Evolutionary conservation across 2,113 vertebrate species (phyloP).

Genomic region (Bettongia penicillata): DNA sequence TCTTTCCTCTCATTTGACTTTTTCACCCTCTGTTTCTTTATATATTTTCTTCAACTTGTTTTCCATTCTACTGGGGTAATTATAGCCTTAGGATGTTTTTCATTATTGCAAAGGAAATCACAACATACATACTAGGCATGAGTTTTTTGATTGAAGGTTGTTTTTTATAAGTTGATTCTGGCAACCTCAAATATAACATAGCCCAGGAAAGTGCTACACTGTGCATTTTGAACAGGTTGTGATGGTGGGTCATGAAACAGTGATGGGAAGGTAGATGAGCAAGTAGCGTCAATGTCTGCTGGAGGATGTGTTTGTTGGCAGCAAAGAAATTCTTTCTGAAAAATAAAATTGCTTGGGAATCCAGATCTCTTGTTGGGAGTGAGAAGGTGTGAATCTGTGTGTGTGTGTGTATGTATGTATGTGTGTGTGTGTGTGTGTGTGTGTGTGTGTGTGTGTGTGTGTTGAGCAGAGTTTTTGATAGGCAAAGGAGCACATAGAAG

Average conservation of each 20-base stretch:
- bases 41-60: not conserved
- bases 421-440: no score
- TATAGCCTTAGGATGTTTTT: not conserved
- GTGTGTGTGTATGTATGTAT: not conserved
- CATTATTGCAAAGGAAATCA: conserved; percentile 2
- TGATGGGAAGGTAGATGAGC: not conserved
- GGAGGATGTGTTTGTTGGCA: conserved; percentile 30
- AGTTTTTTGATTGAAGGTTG: not conserved
- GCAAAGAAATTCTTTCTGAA: conserved; percentile 24
- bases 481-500: not conserved
- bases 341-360: conserved; percentile 17
- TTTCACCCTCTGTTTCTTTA: not conserved
- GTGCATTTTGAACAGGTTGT: not conserved
- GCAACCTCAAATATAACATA: not conserved
- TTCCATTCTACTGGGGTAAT: not conserved
- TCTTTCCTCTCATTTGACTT: not conserved
- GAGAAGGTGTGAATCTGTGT: not conserved
- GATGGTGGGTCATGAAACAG: not conserved
- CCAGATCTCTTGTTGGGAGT: not conserved
- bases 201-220: not conserved
- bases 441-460: not conserved
- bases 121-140: not conserved
- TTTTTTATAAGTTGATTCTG: conserved; percentile 29
- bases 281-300: not conserved
- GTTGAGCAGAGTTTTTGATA: not conserved